phyloP scores from a whole-genome alignment of 2,888 invertebrate genomes.

The Congeria kusceri region DNA sequence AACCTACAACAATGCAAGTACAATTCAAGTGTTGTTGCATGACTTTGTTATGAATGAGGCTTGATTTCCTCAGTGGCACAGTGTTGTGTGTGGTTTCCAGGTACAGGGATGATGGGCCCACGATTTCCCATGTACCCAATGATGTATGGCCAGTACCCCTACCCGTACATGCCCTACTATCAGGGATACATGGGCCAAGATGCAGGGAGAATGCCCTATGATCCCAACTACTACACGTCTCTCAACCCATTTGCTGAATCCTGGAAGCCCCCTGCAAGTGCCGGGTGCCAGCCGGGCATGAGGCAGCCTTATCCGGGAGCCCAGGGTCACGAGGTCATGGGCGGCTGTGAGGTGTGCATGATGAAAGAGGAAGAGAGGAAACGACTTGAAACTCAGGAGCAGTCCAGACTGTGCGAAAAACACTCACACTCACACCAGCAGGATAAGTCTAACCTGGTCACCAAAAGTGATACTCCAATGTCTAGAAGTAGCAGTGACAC shows the following conservation, averaged over 20 bases:
- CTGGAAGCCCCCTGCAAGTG: constrained; percentile 48
- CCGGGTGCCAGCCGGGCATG: not conserved
- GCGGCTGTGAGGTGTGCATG: constrained; percentile 36
- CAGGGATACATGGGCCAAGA: constrained; percentile 56
- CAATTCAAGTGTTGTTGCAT: too few species aligned
- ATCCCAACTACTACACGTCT: constrained; percentile 42
- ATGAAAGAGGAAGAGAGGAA: constrained; percentile 24
- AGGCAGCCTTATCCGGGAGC: not conserved
- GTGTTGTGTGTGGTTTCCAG: constrained; percentile 35
- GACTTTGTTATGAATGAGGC: not conserved
- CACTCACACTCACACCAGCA: constrained; percentile 14
- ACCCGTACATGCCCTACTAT: constrained; percentile 52
- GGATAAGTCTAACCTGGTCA: too few species aligned
- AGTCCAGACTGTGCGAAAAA: constrained; percentile 16
- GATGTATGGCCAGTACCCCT: constrained; percentile 61
- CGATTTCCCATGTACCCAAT: constrained; percentile 58
- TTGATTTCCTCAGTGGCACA: not conserved
- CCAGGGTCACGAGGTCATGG: not conserved
- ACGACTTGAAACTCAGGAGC: constrained; percentile 8
- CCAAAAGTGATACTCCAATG: too few species aligned
- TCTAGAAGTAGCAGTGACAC: too few species aligned
- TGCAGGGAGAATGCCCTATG: constrained; percentile 45
- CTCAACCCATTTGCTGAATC: constrained; percentile 67
- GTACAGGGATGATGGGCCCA: constrained; percentile 60
- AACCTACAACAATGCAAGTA: too few species aligned